These are phyloP conservation scores for Ibycter americanus DNA, from an alignment of 2,797 vertebrate genomes.

Conservation along the genomic window DNA sequence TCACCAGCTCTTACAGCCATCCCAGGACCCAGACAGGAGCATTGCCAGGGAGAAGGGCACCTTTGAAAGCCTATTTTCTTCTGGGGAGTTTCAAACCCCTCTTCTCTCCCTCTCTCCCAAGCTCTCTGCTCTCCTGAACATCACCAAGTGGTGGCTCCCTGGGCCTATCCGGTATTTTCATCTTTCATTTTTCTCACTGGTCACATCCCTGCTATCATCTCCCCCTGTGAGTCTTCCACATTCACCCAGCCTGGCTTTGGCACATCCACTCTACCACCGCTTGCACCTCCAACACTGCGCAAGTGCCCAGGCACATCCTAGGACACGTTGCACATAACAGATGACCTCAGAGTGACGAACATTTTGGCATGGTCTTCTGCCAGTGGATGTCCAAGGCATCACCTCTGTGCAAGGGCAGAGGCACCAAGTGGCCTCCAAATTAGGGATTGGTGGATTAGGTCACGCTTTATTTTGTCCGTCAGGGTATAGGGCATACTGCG, in stretches of 20 bases:
- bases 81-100: neutral
- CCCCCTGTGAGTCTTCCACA: neutral
- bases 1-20: neutral
- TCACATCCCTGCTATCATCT: neutral
- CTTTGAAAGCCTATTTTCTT: neutral
- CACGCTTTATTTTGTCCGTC: neutral
- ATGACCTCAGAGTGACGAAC: neutral
- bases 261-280: neutral
- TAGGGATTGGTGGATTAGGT: neutral
- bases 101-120: slow-evolving; percentile 40
- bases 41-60: neutral
- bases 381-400: neutral
- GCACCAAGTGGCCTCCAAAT: neutral
- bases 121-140: slow-evolving; percentile 17
- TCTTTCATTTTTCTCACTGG: neutral
- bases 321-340: fast-evolving
- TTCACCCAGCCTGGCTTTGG: neutral
- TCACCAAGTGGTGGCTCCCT: neutral
- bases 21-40: neutral
- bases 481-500: fast-evolving
- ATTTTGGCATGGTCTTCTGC: neutral
- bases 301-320: neutral
- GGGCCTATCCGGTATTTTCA: neutral
- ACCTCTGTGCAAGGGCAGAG: neutral
- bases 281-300: neutral